Conservation (phyloP, 2,888 invertebrate genomes). For the Dione vanillae region DNA sequence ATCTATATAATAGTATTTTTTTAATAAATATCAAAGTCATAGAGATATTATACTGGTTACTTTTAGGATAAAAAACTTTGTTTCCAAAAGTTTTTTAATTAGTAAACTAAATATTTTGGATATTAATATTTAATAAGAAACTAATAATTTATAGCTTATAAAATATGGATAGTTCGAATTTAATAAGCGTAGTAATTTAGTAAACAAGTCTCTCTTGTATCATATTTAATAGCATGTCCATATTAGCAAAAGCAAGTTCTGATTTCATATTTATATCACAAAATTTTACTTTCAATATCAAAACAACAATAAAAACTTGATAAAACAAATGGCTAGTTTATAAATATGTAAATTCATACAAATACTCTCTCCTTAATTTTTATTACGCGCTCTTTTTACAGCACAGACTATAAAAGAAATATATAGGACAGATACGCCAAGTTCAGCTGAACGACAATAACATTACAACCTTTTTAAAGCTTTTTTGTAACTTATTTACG, state of each 20-base stretch:
- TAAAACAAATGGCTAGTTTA: constrained; percentile 15
- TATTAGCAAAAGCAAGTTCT: too few species aligned
- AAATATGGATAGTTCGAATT: too few species aligned
- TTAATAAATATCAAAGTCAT: too few species aligned
- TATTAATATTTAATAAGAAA: too few species aligned
- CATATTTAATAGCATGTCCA: too few species aligned
- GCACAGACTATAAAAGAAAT: constrained; percentile 39
- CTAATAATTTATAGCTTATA: too few species aligned
- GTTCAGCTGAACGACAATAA: constrained; percentile 39
- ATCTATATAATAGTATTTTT: neutral
- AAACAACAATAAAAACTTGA: neutral
- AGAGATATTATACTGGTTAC: too few species aligned
- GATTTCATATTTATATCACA: neutral
- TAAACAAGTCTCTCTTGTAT: too few species aligned
- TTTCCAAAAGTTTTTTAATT: too few species aligned
- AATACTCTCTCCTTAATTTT: constrained; percentile 31
- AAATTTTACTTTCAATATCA: neutral
- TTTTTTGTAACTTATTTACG: constrained; percentile 43
- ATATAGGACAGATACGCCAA: constrained; percentile 35
- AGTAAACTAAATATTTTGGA: too few species aligned
- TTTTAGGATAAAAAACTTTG: too few species aligned
- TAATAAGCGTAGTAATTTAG: too few species aligned
- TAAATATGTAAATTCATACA: constrained; percentile 27
- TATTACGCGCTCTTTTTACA: constrained; percentile 38
- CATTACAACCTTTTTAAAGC: constrained; percentile 40